These are phyloP conservation scores for Smutsia gigantea DNA, from an alignment of 2,797 vertebrate species.

Conservation along the genomic window DNA sequence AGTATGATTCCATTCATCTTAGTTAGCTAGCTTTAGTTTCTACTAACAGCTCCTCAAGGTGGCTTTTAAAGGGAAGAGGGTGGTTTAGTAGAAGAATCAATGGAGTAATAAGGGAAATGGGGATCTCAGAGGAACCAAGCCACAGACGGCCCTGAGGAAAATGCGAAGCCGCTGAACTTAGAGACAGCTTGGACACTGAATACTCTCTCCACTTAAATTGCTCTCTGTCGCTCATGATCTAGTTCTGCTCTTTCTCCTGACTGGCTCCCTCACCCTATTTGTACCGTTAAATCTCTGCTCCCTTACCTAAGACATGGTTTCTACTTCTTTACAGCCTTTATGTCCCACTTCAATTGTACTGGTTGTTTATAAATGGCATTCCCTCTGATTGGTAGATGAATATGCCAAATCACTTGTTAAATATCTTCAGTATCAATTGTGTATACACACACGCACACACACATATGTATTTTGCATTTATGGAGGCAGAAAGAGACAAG, in stretches of 20 bases:
- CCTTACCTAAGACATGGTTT: background rate
- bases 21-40: conserved; percentile 11
- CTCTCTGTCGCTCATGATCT: background rate
- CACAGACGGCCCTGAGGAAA: background rate
- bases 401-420: background rate
- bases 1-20: background rate
- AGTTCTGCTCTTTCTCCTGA: background rate
- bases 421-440: background rate
- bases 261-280: background rate
- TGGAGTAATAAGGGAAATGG: background rate
- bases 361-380: background rate
- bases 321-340: background rate
- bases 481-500: background rate
- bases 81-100: conserved; percentile 28
- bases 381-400: background rate
- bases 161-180: background rate
- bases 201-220: background rate
- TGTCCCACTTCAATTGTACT: background rate
- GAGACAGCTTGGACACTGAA: background rate
- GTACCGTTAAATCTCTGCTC: background rate
- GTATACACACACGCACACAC: background rate
- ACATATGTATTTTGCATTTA: background rate
- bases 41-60: background rate
- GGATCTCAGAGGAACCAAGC: background rate
- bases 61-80: conserved; percentile 13